Conservation (phyloP, 2,888 invertebrate genomes). For the Cacoxenus indagator region DNA sequence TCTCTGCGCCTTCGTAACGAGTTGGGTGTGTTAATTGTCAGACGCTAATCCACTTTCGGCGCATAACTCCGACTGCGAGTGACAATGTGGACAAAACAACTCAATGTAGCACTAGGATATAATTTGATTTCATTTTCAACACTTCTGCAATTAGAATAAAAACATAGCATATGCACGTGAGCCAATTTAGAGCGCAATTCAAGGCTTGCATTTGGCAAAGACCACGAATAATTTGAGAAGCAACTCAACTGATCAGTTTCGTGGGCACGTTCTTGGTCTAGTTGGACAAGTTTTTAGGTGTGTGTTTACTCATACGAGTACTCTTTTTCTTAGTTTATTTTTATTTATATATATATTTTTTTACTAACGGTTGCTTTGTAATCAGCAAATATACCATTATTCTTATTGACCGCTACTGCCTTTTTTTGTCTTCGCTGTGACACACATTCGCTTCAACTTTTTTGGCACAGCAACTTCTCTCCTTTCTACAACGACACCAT, state of each 20-base stretch:
- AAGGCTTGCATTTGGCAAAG: not conserved
- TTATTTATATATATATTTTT: not conserved
- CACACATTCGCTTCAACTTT: too few species aligned
- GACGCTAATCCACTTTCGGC: not conserved
- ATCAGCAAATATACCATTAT: not conserved
- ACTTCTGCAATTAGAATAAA: too few species aligned
- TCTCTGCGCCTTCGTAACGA: not conserved
- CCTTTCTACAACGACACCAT: too few species aligned
- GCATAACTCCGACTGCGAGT: not conserved
- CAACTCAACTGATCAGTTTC: not conserved
- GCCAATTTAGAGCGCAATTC: not conserved
- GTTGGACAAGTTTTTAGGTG: not conserved
- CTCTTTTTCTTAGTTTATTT: not conserved
- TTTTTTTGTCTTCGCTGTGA: not conserved
- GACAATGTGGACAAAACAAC: not conserved
- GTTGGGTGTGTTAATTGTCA: not conserved
- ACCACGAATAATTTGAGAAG: not conserved
- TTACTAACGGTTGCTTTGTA: not conserved
- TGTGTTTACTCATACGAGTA: not conserved
- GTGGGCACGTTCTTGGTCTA: not conserved
- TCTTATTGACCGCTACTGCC: not conserved
- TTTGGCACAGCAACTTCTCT: too few species aligned
- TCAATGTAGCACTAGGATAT: too few species aligned
- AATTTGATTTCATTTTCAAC: not conserved
- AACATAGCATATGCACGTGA: too few species aligned